phyloP scores from a whole-genome alignment of 2,888 invertebrate genomes.

The Exocentrus adspersus region DNA sequence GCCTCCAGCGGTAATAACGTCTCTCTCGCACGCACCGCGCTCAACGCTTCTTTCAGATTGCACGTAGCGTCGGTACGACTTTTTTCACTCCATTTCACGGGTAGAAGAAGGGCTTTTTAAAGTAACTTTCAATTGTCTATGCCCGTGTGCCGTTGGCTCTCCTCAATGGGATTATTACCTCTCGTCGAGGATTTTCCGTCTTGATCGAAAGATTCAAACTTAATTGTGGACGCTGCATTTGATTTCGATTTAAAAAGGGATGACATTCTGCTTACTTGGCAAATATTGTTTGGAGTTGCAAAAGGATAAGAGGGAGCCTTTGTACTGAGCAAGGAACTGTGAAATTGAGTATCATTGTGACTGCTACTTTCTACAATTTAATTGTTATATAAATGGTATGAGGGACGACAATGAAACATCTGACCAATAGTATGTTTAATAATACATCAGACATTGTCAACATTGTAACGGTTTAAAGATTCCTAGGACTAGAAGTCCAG shows the following conservation, averaged over 20 bases:
- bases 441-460: no score
- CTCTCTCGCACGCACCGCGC: constrained; percentile 38
- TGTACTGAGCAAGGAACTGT: no score
- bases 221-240: constrained; percentile 17
- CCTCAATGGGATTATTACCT: constrained; percentile 43
- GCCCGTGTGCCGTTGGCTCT: constrained; percentile 44
- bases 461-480: no score
- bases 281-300: neutral
- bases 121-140: constrained; percentile 56
- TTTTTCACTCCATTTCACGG: constrained; percentile 55
- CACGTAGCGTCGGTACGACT: constrained; percentile 37
- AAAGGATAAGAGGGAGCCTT: no score
- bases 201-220: constrained; percentile 14
- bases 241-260: constrained; percentile 7
- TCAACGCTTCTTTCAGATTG: constrained; percentile 35
- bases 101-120: constrained; percentile 51
- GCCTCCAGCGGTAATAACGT: constrained; percentile 47
- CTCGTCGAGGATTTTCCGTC: constrained; percentile 21
- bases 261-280: neutral
- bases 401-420: no score
- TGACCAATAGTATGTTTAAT: no score
- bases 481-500: no score
- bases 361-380: no score
- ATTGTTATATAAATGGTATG: no score
- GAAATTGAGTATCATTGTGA: no score